These are phyloP conservation scores for Orthonevra nobilis DNA, from an alignment of 2,888 invertebrate species.

Conservation along the genomic window DNA sequence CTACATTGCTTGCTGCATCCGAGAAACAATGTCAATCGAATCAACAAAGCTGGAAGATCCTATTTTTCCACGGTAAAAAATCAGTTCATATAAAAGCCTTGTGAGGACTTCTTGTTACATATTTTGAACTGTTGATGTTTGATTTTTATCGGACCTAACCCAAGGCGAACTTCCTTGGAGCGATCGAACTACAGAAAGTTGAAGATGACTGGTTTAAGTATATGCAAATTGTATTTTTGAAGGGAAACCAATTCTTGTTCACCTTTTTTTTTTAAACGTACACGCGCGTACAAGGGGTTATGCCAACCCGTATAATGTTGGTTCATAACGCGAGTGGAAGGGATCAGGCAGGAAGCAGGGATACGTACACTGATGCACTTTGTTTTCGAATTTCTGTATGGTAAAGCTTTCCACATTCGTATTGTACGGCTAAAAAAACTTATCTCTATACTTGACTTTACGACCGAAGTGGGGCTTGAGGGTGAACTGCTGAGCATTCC, in stretches of 20 bases:
- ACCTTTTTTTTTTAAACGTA: not conserved
- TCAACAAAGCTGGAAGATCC: too few relatives aligned
- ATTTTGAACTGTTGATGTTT: not conserved
- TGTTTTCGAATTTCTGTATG: too few relatives aligned
- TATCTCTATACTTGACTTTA: too few relatives aligned
- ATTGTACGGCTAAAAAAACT: too few relatives aligned
- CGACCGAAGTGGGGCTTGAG: too few relatives aligned
- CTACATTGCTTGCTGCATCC: too few relatives aligned
- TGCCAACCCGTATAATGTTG: not conserved
- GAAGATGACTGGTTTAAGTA: conserved; percentile 17
- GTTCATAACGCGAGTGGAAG: conserved; percentile 17
- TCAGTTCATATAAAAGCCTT: conserved; percentile 6
- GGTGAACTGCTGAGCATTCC: too few relatives aligned
- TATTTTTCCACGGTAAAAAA: not conserved
- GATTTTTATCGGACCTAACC: not conserved
- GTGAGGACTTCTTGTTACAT: not conserved
- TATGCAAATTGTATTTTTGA: conserved; percentile 5
- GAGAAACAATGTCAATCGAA: too few relatives aligned
- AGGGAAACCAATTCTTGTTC: not conserved
- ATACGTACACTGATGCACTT: too few relatives aligned
- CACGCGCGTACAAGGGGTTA: too few relatives aligned
- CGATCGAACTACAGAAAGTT: conserved; percentile 14
- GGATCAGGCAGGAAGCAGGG: too few relatives aligned
- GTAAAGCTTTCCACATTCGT: too few relatives aligned
- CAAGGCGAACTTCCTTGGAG: conserved; percentile 2